Evolutionary conservation across 2,797 vertebrate genomes (phyloP).

Genomic region (Cossypha niveicapilla): DNA sequence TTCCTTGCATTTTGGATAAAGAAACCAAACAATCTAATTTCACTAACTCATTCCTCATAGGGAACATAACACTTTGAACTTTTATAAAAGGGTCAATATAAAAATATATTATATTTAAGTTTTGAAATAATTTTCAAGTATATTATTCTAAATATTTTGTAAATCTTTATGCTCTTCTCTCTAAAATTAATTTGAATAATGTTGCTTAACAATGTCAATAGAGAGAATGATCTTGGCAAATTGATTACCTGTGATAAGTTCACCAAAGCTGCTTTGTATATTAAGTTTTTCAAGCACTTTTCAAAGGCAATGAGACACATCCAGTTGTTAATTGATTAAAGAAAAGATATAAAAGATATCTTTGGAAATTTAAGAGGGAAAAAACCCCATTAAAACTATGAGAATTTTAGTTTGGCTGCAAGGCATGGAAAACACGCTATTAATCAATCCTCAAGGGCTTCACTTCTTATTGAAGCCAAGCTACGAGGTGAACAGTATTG

Average conservation of each 20-base stretch:
- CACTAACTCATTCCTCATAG: not conserved
- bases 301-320: not conserved
- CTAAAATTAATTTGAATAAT: not conserved
- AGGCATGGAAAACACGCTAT: not conserved
- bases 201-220: not conserved
- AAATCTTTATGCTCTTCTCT: not conserved
- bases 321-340: not conserved
- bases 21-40: not conserved
- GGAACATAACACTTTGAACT: not conserved
- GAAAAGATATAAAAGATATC: not conserved
- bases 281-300: not conserved
- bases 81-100: not conserved
- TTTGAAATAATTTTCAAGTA: not conserved
- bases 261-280: not conserved
- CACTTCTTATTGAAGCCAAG: not conserved
- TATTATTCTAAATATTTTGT: not conserved
- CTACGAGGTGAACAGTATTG: not conserved
- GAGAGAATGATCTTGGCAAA: not conserved
- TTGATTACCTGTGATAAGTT: not conserved
- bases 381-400: not conserved
- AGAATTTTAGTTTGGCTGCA: not conserved
- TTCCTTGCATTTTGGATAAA: not conserved
- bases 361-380: not conserved
- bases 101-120: not conserved
- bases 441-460: not conserved